Percentiles rank a stretch among this genome's conserved stretches.
Evolutionary conservation across 2,888 invertebrate species (phyloP).

Genomic region (Bellardia pandia): DNA sequence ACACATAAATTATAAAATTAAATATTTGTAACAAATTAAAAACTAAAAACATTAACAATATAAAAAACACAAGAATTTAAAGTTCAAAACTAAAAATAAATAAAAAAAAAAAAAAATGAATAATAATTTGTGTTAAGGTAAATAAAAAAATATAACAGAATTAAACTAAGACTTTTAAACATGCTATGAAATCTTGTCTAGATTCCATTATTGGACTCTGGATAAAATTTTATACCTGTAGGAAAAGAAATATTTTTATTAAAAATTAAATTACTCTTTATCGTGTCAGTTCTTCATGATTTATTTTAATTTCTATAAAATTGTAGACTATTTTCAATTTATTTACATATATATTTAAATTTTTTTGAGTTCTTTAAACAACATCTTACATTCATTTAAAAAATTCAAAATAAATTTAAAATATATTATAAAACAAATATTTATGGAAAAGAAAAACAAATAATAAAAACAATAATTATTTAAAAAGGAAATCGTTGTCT

Average conservation of each 20-base stretch:
- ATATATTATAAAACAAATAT: constrained; percentile 36
- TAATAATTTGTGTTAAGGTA: constrained; percentile 40
- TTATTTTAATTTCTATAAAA: background rate
- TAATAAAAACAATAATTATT: constrained; percentile 16
- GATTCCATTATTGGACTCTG: constrained; percentile 26
- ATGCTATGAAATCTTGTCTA: constrained; percentile 15
- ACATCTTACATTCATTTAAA: constrained; percentile 1
- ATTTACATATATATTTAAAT: background rate
- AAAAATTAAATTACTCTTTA: background rate
- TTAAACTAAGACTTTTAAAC: constrained; percentile 40
- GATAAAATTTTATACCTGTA: constrained; percentile 33
- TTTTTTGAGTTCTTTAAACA: background rate
- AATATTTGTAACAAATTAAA: constrained; percentile 64
- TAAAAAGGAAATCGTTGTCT: background rate
- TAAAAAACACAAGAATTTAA: constrained; percentile 68
- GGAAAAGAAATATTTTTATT: constrained; percentile 5
- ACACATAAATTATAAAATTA: constrained; percentile 52
- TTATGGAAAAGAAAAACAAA: constrained; percentile 28
- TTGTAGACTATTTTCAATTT: background rate
- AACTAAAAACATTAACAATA: constrained; percentile 37
- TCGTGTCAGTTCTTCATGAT: background rate
- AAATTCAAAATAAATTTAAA: constrained; percentile 20
- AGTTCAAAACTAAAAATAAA: constrained; percentile 68
- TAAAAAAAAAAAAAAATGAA: constrained; percentile 38
- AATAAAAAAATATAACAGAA: background rate